A percentile compares a stretch with the other conserved stretches of the same genome.
These are phyloP conservation scores for Eueremaeus valkanovi DNA, from an alignment of 2,888 invertebrate species.

Conservation along the genomic window DNA sequence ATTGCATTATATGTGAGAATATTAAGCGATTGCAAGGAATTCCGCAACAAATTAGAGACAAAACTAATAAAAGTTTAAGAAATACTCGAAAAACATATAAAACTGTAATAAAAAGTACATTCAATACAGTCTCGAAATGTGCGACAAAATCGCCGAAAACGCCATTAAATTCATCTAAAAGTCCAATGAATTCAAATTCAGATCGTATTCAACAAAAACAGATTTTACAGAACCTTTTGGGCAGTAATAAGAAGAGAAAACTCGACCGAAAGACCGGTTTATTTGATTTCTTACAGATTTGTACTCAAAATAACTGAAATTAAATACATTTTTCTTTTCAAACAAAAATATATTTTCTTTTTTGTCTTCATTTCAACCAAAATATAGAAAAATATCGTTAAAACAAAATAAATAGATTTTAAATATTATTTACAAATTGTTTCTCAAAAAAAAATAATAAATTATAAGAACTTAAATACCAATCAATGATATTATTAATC, in stretches of 20 bases:
- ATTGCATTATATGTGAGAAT: not conserved
- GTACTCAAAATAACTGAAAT: slow-evolving; percentile 24
- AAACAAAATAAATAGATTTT: too few species aligned
- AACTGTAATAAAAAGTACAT: not conserved
- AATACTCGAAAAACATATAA: not conserved
- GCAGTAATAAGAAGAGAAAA: slow-evolving; percentile 20
- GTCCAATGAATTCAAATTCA: not conserved
- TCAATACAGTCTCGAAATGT: not conserved
- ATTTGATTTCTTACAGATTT: slow-evolving; percentile 28
- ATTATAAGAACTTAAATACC: too few species aligned
- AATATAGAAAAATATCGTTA: too few species aligned
- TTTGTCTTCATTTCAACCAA: too few species aligned
- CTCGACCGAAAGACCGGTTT: slow-evolving; percentile 33
- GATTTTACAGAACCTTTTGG: slow-evolving; percentile 20
- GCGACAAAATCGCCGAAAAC: not conserved
- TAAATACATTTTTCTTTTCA: not conserved
- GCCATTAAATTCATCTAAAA: not conserved
- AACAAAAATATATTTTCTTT: too few species aligned
- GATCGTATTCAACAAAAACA: slow-evolving; percentile 4
- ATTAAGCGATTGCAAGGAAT: slow-evolving; percentile 8
- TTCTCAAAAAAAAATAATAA: too few species aligned
- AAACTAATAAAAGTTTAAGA: not conserved
- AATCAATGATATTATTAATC: too few species aligned
- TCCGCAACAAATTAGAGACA: not conserved
- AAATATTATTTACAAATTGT: too few species aligned